Base-by-base conservation (phyloP, 2,888 invertebrate species). In the Apamea anceps region DNA sequence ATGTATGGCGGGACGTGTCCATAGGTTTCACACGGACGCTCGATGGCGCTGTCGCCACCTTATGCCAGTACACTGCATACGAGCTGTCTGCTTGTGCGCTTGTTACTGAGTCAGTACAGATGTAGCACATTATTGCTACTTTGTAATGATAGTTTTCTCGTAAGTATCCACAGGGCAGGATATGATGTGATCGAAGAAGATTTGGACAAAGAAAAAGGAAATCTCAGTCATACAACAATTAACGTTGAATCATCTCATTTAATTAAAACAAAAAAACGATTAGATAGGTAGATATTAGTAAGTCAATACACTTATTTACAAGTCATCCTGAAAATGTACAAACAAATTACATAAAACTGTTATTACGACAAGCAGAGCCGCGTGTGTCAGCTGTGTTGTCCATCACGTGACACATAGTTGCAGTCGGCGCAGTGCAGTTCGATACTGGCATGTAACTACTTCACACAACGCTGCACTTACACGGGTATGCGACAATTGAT, bases 21-120 rank as follows among this genome's bases (percentile, higher is more conserved):
- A 66, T 73, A 72, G 77, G 77, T 70, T 86, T 86, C 87, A 84
- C 86, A 88, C 80, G 88, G 76, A 42, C 68, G 75, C 71, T 73
- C 76, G 15, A 13, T 54, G 79, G 67, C 37, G 37, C 54, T 67
- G 75, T 77, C 75, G 77, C 73, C 80, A 66, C 66, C 21, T n/a
- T n/a, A 10, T 21, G 54, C 62, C 28, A n/a, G n/a, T 12, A 10
- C 15, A 28, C 12, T 25, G 45, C 51, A n/a, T 4, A 15, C 54
- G 51, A 65, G 25, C 5, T 1, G 42, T 25, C 21, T 62, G 54
- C 28, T 63, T 2, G 42, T 18, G 10, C 54, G 54, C 28, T 57
- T 68, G 72, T 70, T 57, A 48, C 48, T 54, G 28, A n/a, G 37
- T 72, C 60, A 51, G 45, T 70, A 60, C 85, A 62, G 13, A 60